A percentile compares a stretch with the other conserved stretches of the same genome.
phyloP scores from a whole-genome alignment of 2,797 vertebrate species.

The Alauda arvensis region DNA sequence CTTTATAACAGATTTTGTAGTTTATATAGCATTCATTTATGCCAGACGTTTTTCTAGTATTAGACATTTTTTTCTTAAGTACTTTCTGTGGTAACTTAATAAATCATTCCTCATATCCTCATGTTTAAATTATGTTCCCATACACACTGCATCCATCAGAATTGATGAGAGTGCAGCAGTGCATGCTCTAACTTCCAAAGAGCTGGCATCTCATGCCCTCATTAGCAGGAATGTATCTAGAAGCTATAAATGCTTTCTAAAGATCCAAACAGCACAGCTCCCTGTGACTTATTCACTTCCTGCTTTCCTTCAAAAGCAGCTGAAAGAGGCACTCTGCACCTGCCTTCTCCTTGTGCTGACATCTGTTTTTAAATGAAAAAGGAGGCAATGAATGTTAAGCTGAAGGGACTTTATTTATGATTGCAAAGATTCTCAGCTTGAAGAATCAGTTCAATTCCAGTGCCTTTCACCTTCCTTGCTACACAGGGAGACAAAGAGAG shows the following conservation, averaged over 20 bases:
- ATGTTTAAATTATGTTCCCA: not conserved
- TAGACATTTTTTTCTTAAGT: not conserved
- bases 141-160: not conserved
- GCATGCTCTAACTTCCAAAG: not conserved
- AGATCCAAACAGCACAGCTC: not conserved
- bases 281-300: not conserved
- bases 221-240: not conserved
- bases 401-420: slow-evolving; percentile 33
- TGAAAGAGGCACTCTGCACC: not conserved
- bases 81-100: slow-evolving; percentile 1
- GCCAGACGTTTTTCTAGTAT: not conserved
- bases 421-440: slow-evolving; percentile 16
- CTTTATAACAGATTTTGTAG: not conserved
- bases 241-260: not conserved
- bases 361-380: slow-evolving; percentile 22
- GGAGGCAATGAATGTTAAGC: not conserved
- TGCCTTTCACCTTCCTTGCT: slow-evolving; percentile 13
- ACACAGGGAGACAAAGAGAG: slow-evolving; percentile 37
- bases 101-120: not conserved
- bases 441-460: slow-evolving; percentile 31
- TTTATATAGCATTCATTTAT: not conserved
- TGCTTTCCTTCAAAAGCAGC: not conserved
- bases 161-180: not conserved
- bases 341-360: slow-evolving; percentile 6
- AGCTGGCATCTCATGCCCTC: not conserved